Conservation (phyloP, 2,113 vertebrate genomes). For the Peromyscus leucopus region DNA sequence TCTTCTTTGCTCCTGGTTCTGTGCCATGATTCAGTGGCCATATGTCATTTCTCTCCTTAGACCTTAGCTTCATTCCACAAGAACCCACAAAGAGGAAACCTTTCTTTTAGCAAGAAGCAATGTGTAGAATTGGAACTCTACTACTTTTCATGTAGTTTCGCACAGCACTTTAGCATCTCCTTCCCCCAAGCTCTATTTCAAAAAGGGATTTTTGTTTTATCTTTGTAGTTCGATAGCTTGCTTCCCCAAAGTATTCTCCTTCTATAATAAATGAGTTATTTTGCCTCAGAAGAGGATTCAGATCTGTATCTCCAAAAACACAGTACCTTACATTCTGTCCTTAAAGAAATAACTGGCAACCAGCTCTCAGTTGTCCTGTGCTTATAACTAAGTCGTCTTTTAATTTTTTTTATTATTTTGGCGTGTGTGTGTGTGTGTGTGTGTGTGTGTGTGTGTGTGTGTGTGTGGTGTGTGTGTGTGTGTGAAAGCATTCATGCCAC, state of each 20-base stretch:
- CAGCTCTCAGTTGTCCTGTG: not conserved
- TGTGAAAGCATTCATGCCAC: not conserved
- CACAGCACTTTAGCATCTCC: slow-evolving; percentile 22
- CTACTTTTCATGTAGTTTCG: not conserved
- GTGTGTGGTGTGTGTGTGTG: not conserved
- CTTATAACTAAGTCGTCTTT: slow-evolving; percentile 19
- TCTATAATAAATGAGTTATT: not conserved
- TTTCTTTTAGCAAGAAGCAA: not conserved
- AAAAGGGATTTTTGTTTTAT: not conserved
- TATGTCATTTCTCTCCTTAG: not conserved
- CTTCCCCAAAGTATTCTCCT: not conserved
- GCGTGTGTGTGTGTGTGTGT: not conserved
- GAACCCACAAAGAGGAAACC: not conserved
- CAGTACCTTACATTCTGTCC: not conserved
- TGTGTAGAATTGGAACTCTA: not conserved
- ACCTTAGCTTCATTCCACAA: not conserved
- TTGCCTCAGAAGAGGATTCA: not conserved
- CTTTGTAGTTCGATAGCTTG: slow-evolving; percentile 23
- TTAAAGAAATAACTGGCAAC: not conserved
- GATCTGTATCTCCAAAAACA: not conserved
- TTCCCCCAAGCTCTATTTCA: slow-evolving; percentile 11
- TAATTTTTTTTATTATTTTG: not conserved
- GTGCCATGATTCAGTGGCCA: not conserved
- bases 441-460: not conserved
- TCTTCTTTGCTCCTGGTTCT: not conserved